phyloP scores from a whole-genome alignment of 2,113 vertebrate genomes.

The Plectropomus leopardus region DNA sequence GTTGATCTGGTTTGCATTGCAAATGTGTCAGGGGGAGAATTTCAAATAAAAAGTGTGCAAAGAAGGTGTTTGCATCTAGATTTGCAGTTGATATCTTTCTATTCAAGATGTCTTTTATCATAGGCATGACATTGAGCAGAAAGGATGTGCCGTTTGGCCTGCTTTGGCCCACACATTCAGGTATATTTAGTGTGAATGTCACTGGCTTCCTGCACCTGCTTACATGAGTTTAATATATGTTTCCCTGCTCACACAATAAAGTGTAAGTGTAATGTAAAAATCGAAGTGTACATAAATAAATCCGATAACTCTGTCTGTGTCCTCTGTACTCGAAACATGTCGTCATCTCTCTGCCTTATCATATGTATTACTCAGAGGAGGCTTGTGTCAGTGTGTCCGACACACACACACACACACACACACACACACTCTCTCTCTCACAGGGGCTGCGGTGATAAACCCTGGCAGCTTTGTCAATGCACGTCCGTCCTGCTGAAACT shows the following conservation, averaged over 20 bases:
- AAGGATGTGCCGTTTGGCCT: no score
- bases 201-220: not conserved
- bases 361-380: constrained; percentile 26
- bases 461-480: constrained; percentile 20
- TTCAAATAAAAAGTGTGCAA: constrained; percentile 1
- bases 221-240: not conserved
- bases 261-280: constrained; percentile 2
- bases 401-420: not conserved
- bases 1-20: constrained; percentile 9
- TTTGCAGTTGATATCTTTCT: not conserved
- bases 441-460: constrained; percentile 28
- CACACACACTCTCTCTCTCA: not conserved
- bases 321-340: not conserved
- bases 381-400: constrained; percentile 26
- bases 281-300: constrained; percentile 3
- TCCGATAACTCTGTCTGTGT: not conserved
- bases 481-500: constrained; percentile 6
- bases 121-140: constrained; percentile 28
- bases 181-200: no score
- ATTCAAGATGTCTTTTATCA: not conserved
- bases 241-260: constrained; percentile 11
- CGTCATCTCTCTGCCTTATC: constrained; percentile 3
- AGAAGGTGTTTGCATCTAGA: not conserved
- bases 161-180: no score
- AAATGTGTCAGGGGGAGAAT: constrained; percentile 1